Evolutionary conservation across 1,140 invertebrate genomes (phyloP), one percentile per base, ranked within the genome.

Genomic region (Telenomus remus): DNA sequence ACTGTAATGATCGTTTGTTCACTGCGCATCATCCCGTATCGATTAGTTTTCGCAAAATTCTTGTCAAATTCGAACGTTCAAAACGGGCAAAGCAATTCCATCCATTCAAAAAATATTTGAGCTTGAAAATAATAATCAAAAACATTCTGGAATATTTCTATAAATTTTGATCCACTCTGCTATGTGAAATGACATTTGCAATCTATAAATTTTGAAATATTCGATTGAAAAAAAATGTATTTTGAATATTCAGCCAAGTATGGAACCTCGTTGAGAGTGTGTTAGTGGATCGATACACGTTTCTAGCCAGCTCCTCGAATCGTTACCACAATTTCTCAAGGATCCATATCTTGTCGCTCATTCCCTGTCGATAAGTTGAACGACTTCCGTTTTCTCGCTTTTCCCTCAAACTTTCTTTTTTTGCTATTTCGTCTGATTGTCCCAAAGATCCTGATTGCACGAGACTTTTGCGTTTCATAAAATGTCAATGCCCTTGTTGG

Each of bases 311-410:
- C 15, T 34, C 42, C 43, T 68, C 48, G 57, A 72, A 68, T 57
- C 53, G 53, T 63, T 68, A 68, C 71, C 66, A 56, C 70, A 66
- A 78, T 78, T 78, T 70, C 61, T 78, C 55, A 59, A 79, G 66
- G 74, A 73, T 68, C 63, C 56, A 74, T 69, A 71, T 75, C 66
- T 34, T 35, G 33, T 16, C 73, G 74, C 76, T 77, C 72, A 64
- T 56, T 76, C 49, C 54, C 63, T 49, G 66, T 69, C 56, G 61
- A 39, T 55, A 55, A 39, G 61, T 51, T 50, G 35, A 78, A 72
- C 54, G 57, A 72, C 66, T 63, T 49, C 61, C 57, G 61, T 60
- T 68, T 43, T 59, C 47, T 35, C 14, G 37, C 27, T 55, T 39
- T 50, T 54, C 53, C 34, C 42, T 47, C 48, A 56, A 37, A 9